Evolutionary conservation across 1,140 invertebrate genomes (phyloP), one percentile per base, ranked within the genome.

Genomic region (Drosophila obscura): DNA sequence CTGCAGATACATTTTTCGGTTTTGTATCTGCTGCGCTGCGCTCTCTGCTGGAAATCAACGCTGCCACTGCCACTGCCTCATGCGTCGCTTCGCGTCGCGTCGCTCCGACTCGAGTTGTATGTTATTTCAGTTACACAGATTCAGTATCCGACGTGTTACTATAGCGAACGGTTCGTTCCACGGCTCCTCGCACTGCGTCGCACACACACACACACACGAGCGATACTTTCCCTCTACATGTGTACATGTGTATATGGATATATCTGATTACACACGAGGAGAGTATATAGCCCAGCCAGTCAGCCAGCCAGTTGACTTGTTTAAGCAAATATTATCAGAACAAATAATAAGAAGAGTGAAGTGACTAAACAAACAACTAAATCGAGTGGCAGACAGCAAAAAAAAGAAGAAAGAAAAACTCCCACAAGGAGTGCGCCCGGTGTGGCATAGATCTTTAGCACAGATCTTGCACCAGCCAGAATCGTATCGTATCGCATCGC

Each of bases 81-180:
- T 66, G 73, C 72, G 65, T 55, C 58, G 61, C 55, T 43, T n/a
- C n/a, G 73, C 72, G 65, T 50, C 46, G 73, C 78, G 81, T 66
- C 62, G 73, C 80, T 63, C 51, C 82, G 80, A 82, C 73, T 74
- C 82, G 84, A 91, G 81, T 75, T 89, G 68, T 74, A 67, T 90
- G 90, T 91, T 91, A 90, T 91, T 91, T 91, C 90, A 91, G 90
- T 85, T 91, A 91, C 80, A 91, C 80, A 90, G 90, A 91, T 91
- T 91, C 90, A 91, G 90, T 91, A 91, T 91, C 90, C 83, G 81
- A 91, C 90, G 90, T 91, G 90, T 91, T 90, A 90, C 90, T 91
- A 89, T 69, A 75, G 76, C 76, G 87, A 89, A 79, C 87, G 90
- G 90, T 83, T 91, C 90, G 35, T 39, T 39, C 11, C 4, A 39